A percentile compares a stretch with the other conserved stretches of the same genome.
phyloP scores from a whole-genome alignment of 2,113 vertebrate species.

The Ictalurus furcatus region DNA sequence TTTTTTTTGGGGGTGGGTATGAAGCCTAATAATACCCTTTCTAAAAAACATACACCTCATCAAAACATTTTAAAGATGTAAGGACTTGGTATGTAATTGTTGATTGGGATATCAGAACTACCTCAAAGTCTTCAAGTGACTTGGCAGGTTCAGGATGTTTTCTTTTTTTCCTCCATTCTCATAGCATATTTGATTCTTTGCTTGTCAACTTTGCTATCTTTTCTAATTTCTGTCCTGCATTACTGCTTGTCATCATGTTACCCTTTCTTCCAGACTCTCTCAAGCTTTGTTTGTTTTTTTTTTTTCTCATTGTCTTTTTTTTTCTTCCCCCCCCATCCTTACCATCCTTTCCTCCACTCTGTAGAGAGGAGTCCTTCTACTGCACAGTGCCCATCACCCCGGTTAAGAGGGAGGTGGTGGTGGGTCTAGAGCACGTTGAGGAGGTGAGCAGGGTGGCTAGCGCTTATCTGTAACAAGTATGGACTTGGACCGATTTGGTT shows the following conservation, averaged over 20 bases:
- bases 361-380: slow-evolving; percentile 89
- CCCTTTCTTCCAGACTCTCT: slow-evolving; percentile 19
- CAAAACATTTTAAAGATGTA: background rate
- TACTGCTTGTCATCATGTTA: background rate
- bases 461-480: slow-evolving; percentile 10
- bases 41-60: background rate
- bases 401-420: slow-evolving; percentile 86
- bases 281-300: slow-evolving; percentile 46
- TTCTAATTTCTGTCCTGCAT: slow-evolving; percentile 27
- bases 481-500: background rate
- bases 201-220: slow-evolving; percentile 35
- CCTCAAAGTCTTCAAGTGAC: background rate
- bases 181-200: slow-evolving; percentile 21
- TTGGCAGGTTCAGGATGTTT: background rate
- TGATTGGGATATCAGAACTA: background rate
- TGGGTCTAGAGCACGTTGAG: slow-evolving; percentile 83
- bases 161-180: background rate
- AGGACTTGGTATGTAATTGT: background rate
- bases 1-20: background rate
- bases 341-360: slow-evolving; percentile 57
- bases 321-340: slow-evolving; percentile 32
- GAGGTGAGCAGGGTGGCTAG: slow-evolving; percentile 81
- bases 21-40: background rate
- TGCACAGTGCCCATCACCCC: slow-evolving; percentile 90
- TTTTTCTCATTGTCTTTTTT: slow-evolving; percentile 46